Percentiles rank a stretch among this genome's conserved stretches.
Conservation (phyloP, 2,797 vertebrate genomes). For the Smutsia gigantea region DNA sequence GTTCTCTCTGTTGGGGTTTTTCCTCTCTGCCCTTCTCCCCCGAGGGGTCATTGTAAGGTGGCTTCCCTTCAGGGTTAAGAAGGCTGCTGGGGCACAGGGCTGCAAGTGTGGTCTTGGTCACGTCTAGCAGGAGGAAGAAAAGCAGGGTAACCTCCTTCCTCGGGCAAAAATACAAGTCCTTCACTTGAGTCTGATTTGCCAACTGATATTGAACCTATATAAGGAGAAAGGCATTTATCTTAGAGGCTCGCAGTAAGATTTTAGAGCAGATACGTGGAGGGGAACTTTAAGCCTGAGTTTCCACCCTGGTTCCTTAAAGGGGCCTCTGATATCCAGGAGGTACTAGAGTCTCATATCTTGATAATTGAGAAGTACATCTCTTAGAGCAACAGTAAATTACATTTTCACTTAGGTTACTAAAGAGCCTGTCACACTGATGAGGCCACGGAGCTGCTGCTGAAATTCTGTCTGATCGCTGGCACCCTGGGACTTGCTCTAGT, state of each 20-base stretch:
- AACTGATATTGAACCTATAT: not conserved
- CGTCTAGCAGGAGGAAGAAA: not conserved
- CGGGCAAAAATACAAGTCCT: not conserved
- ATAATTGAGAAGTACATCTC: conserved; percentile 7
- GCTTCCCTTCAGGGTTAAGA: not conserved
- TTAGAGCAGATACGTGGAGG: not conserved
- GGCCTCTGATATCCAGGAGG: not conserved
- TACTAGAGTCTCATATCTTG: not conserved
- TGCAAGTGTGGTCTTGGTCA: not conserved
- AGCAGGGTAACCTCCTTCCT: not conserved
- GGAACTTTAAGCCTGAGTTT: not conserved
- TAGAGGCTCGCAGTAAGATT: not conserved
- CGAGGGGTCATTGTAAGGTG: not conserved
- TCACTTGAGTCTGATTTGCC: not conserved
- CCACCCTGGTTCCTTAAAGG: not conserved
- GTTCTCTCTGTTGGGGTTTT: not conserved
- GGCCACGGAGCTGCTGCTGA: not conserved
- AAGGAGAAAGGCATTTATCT: not conserved
- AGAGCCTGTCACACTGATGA: not conserved
- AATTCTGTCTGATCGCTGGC: not conserved
- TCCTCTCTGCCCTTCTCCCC: not conserved
- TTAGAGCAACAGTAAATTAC: not conserved
- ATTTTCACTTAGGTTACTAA: not conserved
- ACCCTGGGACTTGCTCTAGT: not conserved
- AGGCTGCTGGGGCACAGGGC: not conserved